These are phyloP conservation scores for Agrochola macilenta DNA, from an alignment of 2,888 invertebrate genomes.

Conservation along the genomic window DNA sequence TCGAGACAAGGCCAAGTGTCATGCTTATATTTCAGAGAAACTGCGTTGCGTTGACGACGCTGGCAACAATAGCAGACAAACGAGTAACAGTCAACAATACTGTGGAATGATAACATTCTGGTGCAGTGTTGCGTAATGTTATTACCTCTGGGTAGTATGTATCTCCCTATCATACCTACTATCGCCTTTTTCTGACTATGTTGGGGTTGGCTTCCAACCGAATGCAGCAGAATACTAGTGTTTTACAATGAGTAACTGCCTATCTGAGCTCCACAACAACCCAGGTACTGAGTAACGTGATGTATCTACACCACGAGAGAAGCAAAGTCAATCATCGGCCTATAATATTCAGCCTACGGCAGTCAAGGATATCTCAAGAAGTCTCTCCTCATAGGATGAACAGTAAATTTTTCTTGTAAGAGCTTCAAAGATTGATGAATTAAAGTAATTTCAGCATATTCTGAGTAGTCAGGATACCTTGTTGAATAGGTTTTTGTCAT, in stretches of 20 bases:
- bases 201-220: background rate
- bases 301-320: background rate
- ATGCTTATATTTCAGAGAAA: constrained; percentile 53
- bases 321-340: background rate
- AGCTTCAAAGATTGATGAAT: background rate
- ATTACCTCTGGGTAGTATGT: background rate
- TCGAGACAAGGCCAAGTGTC: constrained; percentile 51
- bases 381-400: background rate
- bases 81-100: constrained; percentile 45
- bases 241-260: background rate
- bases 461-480: background rate
- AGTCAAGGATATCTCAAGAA: background rate
- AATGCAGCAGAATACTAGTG: background rate
- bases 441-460: background rate
- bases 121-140: constrained; percentile 21
- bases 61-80: constrained; percentile 47
- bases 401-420: background rate
- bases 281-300: background rate
- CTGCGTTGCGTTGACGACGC: constrained; percentile 28
- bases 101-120: constrained; percentile 57
- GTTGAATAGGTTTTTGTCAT: background rate
- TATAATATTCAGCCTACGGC: background rate
- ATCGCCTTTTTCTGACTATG: background rate
- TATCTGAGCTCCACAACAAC: background rate
- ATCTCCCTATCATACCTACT: background rate